phyloP scores from a whole-genome alignment of 2,888 invertebrate genomes.

The Drosophila flavopinicola region DNA sequence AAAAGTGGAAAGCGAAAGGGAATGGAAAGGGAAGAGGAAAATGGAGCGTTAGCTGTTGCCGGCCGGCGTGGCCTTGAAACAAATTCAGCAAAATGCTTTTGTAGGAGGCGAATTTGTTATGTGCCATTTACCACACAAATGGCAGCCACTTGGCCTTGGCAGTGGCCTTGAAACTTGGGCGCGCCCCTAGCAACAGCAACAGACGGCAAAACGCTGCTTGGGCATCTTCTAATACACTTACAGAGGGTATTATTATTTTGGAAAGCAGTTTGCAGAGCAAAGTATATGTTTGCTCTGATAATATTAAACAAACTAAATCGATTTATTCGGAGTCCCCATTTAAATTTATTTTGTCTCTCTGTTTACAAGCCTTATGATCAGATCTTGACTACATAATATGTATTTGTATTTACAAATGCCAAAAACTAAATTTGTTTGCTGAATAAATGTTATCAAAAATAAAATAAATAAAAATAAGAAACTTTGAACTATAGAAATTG shows the following conservation, averaged over 20 bases:
- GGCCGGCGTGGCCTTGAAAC: constrained; percentile 69
- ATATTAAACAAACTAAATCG: too few relatives aligned
- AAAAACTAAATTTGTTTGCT: too few relatives aligned
- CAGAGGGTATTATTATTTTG: not conserved
- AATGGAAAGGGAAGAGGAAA: constrained; percentile 9
- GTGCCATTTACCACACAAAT: constrained; percentile 47
- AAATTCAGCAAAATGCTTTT: constrained; percentile 38
- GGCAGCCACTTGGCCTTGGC: constrained; percentile 64
- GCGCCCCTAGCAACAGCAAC: constrained; percentile 44
- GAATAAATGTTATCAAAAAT: too few relatives aligned
- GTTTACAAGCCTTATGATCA: too few relatives aligned
- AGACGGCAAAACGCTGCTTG: constrained; percentile 28
- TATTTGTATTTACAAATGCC: too few relatives aligned
- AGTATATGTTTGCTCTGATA: too few relatives aligned
- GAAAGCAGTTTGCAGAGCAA: not conserved
- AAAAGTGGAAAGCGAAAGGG: constrained; percentile 22
- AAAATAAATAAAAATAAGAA: too few relatives aligned
- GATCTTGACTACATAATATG: too few relatives aligned
- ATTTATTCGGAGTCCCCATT: too few relatives aligned
- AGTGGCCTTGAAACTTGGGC: constrained; percentile 60
- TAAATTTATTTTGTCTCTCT: too few relatives aligned
- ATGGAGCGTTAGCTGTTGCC: constrained; percentile 40
- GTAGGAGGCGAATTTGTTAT: constrained; percentile 42
- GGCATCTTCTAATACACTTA: constrained; percentile 26
- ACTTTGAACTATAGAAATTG: too few relatives aligned